Evolutionary conservation across 2,113 vertebrate species (phyloP).

Genomic region (Cisticola juncidis): DNA sequence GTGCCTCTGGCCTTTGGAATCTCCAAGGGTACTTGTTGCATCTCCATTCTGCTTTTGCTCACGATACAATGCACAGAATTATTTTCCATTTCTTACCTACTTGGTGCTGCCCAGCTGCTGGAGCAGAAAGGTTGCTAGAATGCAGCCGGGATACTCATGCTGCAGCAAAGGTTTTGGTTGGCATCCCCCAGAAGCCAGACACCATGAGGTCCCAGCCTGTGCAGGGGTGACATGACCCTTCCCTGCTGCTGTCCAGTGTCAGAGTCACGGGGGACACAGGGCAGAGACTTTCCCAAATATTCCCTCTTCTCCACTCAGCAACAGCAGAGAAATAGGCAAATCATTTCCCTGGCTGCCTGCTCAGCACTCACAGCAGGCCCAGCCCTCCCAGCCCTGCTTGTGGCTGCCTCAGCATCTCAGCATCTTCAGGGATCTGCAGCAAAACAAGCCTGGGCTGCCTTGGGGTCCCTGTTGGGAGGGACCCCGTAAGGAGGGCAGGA

Average conservation of each 20-base stretch:
- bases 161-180: accelerated
- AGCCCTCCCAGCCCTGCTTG: background rate
- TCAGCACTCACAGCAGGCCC: background rate
- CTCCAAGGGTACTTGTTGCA: background rate
- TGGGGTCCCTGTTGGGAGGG: background rate
- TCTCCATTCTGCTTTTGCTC: background rate
- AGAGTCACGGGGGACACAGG: background rate
- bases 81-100: background rate
- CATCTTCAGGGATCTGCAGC: background rate
- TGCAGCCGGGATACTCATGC: background rate
- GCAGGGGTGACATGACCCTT: background rate
- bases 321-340: background rate
- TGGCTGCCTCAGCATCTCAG: background rate
- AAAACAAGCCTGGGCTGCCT: background rate
- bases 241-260: accelerated
- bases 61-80: background rate
- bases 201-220: accelerated
- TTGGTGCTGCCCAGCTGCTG: background rate
- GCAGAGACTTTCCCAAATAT: background rate
- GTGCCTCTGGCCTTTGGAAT: background rate
- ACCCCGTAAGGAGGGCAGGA: background rate
- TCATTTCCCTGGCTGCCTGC: background rate
- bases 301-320: background rate
- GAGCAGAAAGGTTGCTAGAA: background rate
- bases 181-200: background rate